Evolutionary conservation across 1,140 invertebrate genomes (phyloP), one percentile per base, ranked within the genome.

Genomic region (Danaus plexippus): DNA sequence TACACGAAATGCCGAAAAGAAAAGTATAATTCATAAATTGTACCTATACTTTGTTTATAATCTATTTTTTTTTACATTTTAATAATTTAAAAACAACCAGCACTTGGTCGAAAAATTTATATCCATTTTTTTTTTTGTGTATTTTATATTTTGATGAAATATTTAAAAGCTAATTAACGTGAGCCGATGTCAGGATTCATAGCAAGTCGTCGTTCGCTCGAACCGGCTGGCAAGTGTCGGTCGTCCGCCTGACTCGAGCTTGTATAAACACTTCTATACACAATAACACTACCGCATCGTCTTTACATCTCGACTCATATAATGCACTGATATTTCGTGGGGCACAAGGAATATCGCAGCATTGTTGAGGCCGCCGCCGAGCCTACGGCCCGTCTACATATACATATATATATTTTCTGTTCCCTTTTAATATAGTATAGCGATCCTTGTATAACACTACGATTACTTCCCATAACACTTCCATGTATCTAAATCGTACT

Each of bases 1-100:
- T 69, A 77, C 66, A 80, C 73, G 71, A 82, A 83, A 85, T 81
- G 80, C 79, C 82, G 73, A 81, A 87, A 82, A 82, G 77, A 83
- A 86, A 84, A 87, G 84, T 87, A 87, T 85, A 85, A 85, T 82
- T 87, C 69, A 87, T 85, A 87, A 86, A 87, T 87, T 87, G 84
- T 87, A 87, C 84, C 83, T 86, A 86, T 84, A 84, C 73, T 85
- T 85, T 80, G 76, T 85, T 82, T 87, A 87, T 84, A 87, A 72
- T 75, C 84, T 85, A 85, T 78, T 79, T 87, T 87, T 86, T 87
- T 87, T 87, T 85, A 85, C 80, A 85, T 85, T 87, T 87, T 87
- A 85, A 87, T 85, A 85, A 87, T 85, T 87, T 87, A 85, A 87
- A 83, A 85, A 85, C 81, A 85, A 87, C 81, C 84, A 87, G 77